phyloP scores from a whole-genome alignment of 2,797 vertebrate genomes.

The Anguilla obscura region DNA sequence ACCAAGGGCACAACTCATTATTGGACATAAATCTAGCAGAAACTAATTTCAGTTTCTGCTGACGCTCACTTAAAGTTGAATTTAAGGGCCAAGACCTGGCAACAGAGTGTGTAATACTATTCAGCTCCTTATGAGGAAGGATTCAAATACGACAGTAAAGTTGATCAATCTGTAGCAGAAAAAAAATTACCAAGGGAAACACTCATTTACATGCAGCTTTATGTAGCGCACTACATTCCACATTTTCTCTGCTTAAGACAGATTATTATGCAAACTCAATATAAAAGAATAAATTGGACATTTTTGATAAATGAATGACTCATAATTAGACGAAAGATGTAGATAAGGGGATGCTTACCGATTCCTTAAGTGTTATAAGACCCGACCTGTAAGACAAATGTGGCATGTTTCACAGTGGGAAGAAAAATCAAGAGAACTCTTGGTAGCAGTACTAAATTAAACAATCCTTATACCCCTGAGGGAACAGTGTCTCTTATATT shows the following conservation, averaged over 20 bases:
- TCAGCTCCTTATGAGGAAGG: too few relatives aligned
- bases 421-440: background rate
- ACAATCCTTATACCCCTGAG: background rate
- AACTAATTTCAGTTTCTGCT: too few relatives aligned
- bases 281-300: background rate
- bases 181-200: too few relatives aligned
- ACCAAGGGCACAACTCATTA: too few relatives aligned
- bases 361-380: conserved; percentile 64
- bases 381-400: conserved; percentile 54
- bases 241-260: background rate
- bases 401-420: background rate
- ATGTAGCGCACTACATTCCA: too few relatives aligned
- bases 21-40: too few relatives aligned
- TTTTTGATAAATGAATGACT: background rate
- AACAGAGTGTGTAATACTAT: too few relatives aligned
- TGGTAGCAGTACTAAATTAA: background rate
- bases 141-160: too few relatives aligned
- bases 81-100: too few relatives aligned
- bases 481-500: background rate
- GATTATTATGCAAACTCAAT: background rate
- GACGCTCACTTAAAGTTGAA: too few relatives aligned
- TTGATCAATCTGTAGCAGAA: too few relatives aligned
- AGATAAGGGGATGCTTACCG: conserved; percentile 59
- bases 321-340: background rate
- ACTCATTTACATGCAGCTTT: too few relatives aligned